Conservation (phyloP, 2,797 vertebrate genomes). For the Propithecus perrieri region DNA sequence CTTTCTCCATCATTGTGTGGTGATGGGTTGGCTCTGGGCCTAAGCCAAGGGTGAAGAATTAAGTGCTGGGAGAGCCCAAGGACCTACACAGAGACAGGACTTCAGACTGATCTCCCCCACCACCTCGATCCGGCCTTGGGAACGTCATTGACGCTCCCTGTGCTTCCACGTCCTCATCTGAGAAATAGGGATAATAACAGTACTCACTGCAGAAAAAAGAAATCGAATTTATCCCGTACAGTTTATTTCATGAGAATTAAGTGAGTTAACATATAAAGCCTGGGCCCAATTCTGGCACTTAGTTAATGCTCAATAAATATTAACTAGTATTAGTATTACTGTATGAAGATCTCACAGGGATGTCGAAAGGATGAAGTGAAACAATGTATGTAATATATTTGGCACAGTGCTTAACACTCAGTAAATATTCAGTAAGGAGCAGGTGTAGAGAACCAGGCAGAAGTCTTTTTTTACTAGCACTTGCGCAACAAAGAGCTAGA, state of each 20-base stretch:
- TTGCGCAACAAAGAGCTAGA: neutral
- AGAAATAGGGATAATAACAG: neutral
- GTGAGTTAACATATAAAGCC: neutral
- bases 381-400: neutral
- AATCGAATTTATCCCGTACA: neutral
- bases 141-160: neutral
- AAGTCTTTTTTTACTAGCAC: neutral
- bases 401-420: neutral
- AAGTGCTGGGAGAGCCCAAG: neutral
- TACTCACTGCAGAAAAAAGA: neutral
- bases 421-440: neutral
- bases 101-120: neutral
- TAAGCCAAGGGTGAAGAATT: neutral
- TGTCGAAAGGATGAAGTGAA: neutral
- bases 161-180: neutral
- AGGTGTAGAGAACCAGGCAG: neutral
- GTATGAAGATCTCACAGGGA: neutral
- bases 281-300: neutral
- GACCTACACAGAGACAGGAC: neutral
- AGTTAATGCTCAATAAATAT: neutral
- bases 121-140: neutral
- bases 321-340: neutral
- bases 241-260: neutral
- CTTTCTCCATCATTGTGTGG: neutral
- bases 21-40: neutral